phyloP scores from a whole-genome alignment of 2,888 invertebrate genomes.

The Cyrtodaria siliqua region DNA sequence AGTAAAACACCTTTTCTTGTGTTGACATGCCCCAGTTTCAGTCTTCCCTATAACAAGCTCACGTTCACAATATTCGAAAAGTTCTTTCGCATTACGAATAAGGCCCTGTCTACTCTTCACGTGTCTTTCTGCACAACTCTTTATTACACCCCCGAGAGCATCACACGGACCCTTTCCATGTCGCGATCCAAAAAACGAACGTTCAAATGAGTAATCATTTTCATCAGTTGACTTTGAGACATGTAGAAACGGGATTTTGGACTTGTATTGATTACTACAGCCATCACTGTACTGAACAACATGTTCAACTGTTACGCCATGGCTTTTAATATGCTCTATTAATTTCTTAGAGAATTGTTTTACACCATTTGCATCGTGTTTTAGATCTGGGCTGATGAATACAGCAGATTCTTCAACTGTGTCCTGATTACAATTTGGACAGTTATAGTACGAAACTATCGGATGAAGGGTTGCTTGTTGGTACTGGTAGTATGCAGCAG shows the following conservation, averaged over 20 bases:
- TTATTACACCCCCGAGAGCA: constrained; percentile 19
- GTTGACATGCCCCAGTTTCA: constrained; percentile 4
- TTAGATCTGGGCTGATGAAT: constrained; percentile 15
- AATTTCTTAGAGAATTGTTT: neutral
- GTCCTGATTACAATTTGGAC: constrained; percentile 11
- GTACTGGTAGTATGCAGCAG: constrained; percentile 17
- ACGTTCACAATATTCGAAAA: constrained; percentile 10
- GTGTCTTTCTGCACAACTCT: constrained; percentile 13
- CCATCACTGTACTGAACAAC: constrained; percentile 27
- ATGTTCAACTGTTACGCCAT: neutral
- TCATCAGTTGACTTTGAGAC: neutral
- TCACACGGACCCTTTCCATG: constrained; percentile 40
- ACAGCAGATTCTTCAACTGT: constrained; percentile 9
- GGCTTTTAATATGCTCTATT: neutral
- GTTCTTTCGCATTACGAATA: constrained; percentile 7
- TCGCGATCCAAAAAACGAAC: constrained; percentile 25
- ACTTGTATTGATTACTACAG: constrained; percentile 22
- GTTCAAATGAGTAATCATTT: constrained; percentile 3
- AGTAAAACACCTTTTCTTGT: constrained; percentile 30
- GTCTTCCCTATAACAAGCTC: constrained; percentile 6
- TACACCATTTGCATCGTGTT: constrained; percentile 20
- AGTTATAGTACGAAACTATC: constrained; percentile 23
- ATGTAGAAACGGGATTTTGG: constrained; percentile 8
- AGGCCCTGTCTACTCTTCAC: constrained; percentile 16
- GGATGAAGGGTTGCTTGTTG: constrained; percentile 19